Conservation (phyloP, 2,797 vertebrate species). For the Crocodylus rhombifer region DNA sequence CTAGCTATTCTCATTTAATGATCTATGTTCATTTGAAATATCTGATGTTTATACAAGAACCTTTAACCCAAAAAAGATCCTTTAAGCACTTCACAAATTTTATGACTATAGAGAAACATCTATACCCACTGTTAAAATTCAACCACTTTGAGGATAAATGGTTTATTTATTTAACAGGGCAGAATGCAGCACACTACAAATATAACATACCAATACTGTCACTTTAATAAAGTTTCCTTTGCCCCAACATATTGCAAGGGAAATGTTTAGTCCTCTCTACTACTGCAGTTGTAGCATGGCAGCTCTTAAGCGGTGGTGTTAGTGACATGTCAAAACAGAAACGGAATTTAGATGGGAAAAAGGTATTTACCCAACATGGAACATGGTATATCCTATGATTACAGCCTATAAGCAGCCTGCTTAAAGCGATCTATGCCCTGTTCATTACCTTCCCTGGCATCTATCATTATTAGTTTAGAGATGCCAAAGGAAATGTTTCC, state of each 20-base stretch:
- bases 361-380: neutral
- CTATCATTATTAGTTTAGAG: too few species aligned
- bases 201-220: neutral
- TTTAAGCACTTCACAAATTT: neutral
- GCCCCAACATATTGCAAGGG: fast-evolving
- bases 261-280: neutral
- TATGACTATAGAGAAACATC: neutral
- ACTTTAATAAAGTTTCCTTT: neutral
- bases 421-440: too few species aligned
- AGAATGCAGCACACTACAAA: neutral
- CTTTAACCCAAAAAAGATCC: neutral
- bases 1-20: neutral
- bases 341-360: neutral
- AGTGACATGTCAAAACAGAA: neutral
- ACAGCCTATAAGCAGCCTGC: neutral
- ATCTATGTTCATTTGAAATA: neutral
- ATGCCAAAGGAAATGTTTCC: too few species aligned
- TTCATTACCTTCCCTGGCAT: too few species aligned
- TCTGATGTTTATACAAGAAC: fast-evolving
- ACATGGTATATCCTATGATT: neutral
- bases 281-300: neutral
- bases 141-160: neutral
- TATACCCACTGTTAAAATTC: neutral
- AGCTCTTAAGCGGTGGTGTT: neutral
- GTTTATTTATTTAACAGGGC: neutral